phyloP scores from a whole-genome alignment of 2,113 vertebrate genomes.

The Physeter macrocephalus region DNA sequence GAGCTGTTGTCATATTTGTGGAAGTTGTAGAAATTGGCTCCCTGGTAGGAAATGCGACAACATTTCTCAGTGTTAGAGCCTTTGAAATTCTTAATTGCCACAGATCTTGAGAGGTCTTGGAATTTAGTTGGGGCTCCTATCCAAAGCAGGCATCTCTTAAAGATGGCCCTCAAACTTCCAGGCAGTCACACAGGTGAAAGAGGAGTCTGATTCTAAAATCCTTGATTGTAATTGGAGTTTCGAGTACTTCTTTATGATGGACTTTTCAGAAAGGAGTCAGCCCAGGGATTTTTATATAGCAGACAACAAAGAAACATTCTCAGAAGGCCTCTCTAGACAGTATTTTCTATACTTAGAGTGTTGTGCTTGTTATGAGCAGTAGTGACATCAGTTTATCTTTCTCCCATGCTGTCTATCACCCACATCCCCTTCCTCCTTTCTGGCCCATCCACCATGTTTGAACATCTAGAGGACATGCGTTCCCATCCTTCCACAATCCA shows the following conservation, averaged over 20 bases:
- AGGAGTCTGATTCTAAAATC: not conserved
- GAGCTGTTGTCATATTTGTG: not conserved
- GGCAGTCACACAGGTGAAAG: not conserved
- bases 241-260: not conserved
- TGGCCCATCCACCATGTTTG: not conserved
- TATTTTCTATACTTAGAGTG: not conserved
- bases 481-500: not conserved
- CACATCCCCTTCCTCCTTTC: not conserved
- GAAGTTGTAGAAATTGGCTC: not conserved
- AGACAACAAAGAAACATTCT: not conserved
- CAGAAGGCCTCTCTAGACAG: not conserved
- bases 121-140: not conserved
- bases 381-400: not conserved
- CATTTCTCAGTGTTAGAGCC: not conserved
- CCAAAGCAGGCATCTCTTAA: not conserved
- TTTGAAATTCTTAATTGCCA: not conserved
- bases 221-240: not conserved
- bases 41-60: not conserved
- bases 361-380: not conserved
- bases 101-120: not conserved
- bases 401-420: not conserved
- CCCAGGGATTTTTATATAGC: not conserved
- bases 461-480: not conserved
- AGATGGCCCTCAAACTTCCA: not conserved
- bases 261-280: not conserved